phyloP scores from a whole-genome alignment of 2,797 vertebrate species.

The Setipinna tenuifilis region DNA sequence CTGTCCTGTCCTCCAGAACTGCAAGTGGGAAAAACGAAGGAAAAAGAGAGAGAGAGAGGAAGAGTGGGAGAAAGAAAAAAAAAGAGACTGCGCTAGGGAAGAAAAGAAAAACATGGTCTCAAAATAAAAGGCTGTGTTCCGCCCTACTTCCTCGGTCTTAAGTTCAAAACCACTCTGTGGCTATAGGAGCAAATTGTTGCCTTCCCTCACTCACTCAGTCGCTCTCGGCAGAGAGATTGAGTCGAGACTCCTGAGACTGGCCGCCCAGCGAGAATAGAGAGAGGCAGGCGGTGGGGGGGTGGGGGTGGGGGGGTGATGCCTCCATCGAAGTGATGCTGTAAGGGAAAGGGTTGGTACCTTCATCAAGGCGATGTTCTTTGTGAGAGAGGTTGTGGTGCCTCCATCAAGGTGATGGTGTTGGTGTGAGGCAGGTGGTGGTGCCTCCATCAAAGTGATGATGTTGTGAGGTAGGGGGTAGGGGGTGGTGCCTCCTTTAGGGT shows the following conservation, averaged over 20 bases:
- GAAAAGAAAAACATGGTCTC: conserved; percentile 65
- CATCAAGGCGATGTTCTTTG: too few relatives aligned
- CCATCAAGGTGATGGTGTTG: too few relatives aligned
- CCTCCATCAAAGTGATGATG: too few relatives aligned
- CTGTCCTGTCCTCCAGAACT: conserved; percentile 47
- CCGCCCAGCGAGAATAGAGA: background rate
- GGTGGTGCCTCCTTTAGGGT: too few relatives aligned
- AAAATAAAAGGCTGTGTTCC: conserved; percentile 65
- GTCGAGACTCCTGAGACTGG: background rate
- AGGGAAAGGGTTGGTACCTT: too few relatives aligned
- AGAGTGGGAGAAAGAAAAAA: conserved; percentile 34
- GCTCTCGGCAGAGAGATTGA: background rate
- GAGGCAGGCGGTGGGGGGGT: too few relatives aligned
- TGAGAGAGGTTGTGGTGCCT: too few relatives aligned
- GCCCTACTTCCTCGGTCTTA: conserved; percentile 62
- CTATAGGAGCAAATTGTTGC: conserved; percentile 72
- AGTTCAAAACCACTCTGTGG: conserved; percentile 72
- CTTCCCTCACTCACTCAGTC: conserved; percentile 42
- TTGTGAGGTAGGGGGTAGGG: too few relatives aligned
- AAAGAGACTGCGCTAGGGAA: conserved; percentile 35
- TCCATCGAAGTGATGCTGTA: too few relatives aligned
- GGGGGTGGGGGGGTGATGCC: background rate
- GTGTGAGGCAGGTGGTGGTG: too few relatives aligned
- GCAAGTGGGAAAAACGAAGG: conserved; percentile 24
- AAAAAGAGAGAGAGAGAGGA: conserved; percentile 34